Percentiles rank a stretch among this genome's conserved stretches.
These are phyloP conservation scores for Pontoporia blainvillei DNA, from an alignment of 2,113 vertebrate genomes.

Conservation along the genomic window DNA sequence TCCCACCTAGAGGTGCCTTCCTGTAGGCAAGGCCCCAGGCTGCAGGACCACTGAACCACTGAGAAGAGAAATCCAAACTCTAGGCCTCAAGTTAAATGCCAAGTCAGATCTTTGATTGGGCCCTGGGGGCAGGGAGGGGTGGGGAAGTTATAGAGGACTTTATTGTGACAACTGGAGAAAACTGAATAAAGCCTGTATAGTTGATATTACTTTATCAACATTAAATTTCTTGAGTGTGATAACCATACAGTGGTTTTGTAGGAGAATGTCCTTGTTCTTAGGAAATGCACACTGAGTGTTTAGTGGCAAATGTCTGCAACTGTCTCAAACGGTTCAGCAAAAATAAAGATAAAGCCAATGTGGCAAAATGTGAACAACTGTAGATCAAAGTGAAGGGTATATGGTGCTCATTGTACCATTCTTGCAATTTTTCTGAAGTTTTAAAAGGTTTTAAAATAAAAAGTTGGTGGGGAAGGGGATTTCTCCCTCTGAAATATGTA, in stretches of 20 bases:
- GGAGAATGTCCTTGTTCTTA: background rate
- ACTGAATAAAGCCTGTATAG: background rate
- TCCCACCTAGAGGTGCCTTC: background rate
- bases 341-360: background rate
- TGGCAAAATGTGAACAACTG: background rate
- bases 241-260: background rate
- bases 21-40: background rate
- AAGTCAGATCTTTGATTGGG: background rate
- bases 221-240: background rate
- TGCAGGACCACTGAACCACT: background rate
- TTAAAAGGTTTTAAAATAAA: background rate
- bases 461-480: background rate
- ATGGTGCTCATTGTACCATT: background rate
- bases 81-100: background rate
- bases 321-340: background rate
- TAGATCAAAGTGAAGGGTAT: background rate
- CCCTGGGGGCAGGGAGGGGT: too few species aligned
- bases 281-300: background rate
- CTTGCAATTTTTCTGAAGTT: background rate
- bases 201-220: too few species aligned
- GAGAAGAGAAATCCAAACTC: background rate
- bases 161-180: background rate
- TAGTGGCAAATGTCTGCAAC: background rate
- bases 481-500: background rate
- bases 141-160: background rate